These are phyloP conservation scores for Cylloceria caligata DNA, from an alignment of 2,888 invertebrate genomes.

Conservation along the genomic window DNA sequence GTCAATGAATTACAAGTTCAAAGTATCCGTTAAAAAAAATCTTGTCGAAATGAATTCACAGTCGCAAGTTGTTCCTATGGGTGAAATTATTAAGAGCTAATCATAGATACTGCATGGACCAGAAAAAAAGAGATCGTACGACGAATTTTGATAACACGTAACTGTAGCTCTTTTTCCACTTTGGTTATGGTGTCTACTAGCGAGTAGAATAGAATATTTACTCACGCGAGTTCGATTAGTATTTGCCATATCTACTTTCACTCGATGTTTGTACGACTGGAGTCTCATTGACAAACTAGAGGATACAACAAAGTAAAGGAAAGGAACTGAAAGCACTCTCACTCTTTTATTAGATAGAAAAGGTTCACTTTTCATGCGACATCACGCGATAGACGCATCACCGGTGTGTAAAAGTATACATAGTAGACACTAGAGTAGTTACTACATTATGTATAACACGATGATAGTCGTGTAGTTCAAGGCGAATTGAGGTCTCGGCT, in stretches of 20 bases:
- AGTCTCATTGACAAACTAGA: neutral
- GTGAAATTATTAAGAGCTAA: too few relatives aligned
- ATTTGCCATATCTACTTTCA: neutral
- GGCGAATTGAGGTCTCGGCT: conserved; percentile 45
- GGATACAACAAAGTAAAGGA: neutral
- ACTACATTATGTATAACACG: neutral
- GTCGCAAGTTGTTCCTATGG: neutral
- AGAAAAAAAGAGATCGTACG: too few relatives aligned
- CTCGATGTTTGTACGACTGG: neutral
- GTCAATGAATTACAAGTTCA: neutral
- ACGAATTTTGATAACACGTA: too few relatives aligned
- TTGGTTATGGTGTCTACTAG: neutral
- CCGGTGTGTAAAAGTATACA: neutral
- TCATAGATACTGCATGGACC: too few relatives aligned
- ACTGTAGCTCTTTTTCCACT: too few relatives aligned
- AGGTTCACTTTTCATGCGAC: neutral
- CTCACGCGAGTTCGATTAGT: neutral
- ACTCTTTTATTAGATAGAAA: neutral
- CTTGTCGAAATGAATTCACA: neutral
- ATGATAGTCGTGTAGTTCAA: conserved; percentile 44
- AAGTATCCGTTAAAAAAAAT: neutral
- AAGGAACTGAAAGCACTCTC: neutral
- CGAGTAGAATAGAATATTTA: neutral
- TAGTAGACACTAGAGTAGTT: neutral
- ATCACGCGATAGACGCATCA: conserved; percentile 30